phyloP scores from a whole-genome alignment of 1,140 invertebrate species.

The Penaeus indicus region DNA sequence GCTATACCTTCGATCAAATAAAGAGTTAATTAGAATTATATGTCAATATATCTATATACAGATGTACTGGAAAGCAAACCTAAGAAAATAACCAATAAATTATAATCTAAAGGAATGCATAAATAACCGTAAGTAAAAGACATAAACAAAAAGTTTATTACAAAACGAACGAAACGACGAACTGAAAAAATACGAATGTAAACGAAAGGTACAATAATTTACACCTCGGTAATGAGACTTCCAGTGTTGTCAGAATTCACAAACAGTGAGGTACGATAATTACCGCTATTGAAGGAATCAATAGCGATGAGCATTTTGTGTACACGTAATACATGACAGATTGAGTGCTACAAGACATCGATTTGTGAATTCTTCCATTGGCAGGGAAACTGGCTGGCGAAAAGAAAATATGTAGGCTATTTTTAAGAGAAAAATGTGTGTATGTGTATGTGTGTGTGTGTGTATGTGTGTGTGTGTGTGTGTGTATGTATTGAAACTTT shows the following conservation, averaged over 20 bases:
- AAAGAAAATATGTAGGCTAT: neutral
- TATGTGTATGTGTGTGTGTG: too few species aligned
- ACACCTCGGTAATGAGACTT: conserved; percentile 37
- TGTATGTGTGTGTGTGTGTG: too few species aligned
- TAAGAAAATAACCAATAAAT: too few species aligned
- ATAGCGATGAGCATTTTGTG: conserved; percentile 43
- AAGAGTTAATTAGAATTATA: too few species aligned
- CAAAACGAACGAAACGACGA: neutral
- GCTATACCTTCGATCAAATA: too few species aligned
- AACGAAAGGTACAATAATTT: neutral
- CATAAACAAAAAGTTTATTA: too few species aligned
- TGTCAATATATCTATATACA: too few species aligned
- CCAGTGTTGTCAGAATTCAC: conserved; percentile 38
- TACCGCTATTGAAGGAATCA: neutral
- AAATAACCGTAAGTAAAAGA: too few species aligned
- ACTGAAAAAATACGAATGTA: neutral
- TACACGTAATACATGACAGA: conserved; percentile 38
- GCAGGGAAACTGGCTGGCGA: conserved; percentile 51
- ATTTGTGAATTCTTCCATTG: conserved; percentile 56
- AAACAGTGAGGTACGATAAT: conserved; percentile 32
- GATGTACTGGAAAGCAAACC: too few species aligned
- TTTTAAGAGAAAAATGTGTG: too few species aligned
- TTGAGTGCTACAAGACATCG: conserved; percentile 53
- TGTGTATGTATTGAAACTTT: too few species aligned
- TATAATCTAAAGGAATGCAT: too few species aligned